Base-by-base conservation (phyloP, 2,888 invertebrate species). In the Argyresthia albistria region DNA sequence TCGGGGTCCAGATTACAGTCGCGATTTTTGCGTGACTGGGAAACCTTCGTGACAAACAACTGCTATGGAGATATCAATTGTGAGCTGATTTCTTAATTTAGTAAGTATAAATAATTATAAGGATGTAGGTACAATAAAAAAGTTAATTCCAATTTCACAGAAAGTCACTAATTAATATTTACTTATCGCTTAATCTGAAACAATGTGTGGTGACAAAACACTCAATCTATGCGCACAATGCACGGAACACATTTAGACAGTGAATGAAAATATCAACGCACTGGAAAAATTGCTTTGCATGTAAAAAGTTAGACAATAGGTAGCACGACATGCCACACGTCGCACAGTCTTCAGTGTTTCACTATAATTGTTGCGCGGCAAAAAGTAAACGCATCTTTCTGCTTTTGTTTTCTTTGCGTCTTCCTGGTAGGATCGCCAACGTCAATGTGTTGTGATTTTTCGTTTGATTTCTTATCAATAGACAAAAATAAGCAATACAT, bases 321-420 rank as follows among this genome's bases (percentile, higher is more conserved):
- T n/a, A n/a, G n/a, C 73, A 68, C 56, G 58, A 61, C 56, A 58
- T 65, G 53, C 54, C 81, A 10, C 45, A n/a, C n/a, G n/a, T 12
- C 8, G 2, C n/a, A 16, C 15, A 15, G 14, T 10, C 15, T 15
- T 45, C n/a, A n/a, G n/a, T n/a, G n/a, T n/a, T 45, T 78, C 81
- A 73, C 78, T 76, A 67, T 81, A 80, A 80, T 81, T 79, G 70
- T 64, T 59, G 65, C 60, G 60, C 67, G 65, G 61, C 57, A 61
- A 63, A 64, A n/a, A n/a, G n/a, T n/a, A n/a, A n/a, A n/a, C n/a
- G n/a, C n/a, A n/a, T n/a, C n/a, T n/a, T n/a, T n/a, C n/a, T 60
- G 80, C 78, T 82, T 82, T 82, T 82, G 70, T 80, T 82, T 83
- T 81, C 76, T 72, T 73, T 67, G 8, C 10, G 16, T 15, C 76